A percentile compares a stretch with the other conserved stretches of the same genome.
phyloP scores from a whole-genome alignment of 2,113 vertebrate genomes.

The Phylloscopus whistleri region DNA sequence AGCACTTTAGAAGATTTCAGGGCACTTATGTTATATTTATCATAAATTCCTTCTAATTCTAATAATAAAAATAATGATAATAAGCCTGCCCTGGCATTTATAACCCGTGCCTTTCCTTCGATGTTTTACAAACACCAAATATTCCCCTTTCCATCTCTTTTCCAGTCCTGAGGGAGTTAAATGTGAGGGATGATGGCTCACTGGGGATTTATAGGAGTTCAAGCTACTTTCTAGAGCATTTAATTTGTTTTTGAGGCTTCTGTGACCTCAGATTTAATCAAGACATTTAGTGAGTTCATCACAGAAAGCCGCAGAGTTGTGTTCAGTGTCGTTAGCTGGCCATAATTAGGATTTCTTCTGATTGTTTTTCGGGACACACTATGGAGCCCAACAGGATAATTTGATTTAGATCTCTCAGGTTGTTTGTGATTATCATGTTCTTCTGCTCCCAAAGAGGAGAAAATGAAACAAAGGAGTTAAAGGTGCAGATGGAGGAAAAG shows the following conservation, averaged over 20 bases:
- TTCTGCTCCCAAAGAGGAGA: neutral
- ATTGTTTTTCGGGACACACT: neutral
- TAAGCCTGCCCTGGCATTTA: neutral
- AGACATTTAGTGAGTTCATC: slow-evolving; percentile 35
- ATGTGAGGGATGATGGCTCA: neutral
- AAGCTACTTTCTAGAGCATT: neutral
- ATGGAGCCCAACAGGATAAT: neutral
- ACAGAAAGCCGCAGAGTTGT: neutral
- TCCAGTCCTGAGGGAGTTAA: neutral
- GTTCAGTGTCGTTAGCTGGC: neutral
- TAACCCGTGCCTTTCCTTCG: neutral
- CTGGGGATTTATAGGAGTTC: neutral
- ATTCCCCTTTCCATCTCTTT: neutral
- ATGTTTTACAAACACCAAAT: neutral
- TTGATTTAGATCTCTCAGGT: slow-evolving; percentile 22
- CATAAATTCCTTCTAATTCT: neutral
- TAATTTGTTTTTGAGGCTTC: slow-evolving; percentile 48
- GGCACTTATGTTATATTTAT: neutral
- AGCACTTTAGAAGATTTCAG: neutral
- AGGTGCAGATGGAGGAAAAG: neutral
- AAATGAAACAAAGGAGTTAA: neutral
- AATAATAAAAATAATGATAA: neutral
- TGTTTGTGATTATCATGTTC: slow-evolving; percentile 32
- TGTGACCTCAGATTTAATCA: slow-evolving; percentile 44
- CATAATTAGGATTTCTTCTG: slow-evolving; percentile 12